Percentiles rank a stretch among this genome's conserved stretches.
phyloP scores from a whole-genome alignment of 2,113 vertebrate genomes.

The Nyctibius bracteatus region DNA sequence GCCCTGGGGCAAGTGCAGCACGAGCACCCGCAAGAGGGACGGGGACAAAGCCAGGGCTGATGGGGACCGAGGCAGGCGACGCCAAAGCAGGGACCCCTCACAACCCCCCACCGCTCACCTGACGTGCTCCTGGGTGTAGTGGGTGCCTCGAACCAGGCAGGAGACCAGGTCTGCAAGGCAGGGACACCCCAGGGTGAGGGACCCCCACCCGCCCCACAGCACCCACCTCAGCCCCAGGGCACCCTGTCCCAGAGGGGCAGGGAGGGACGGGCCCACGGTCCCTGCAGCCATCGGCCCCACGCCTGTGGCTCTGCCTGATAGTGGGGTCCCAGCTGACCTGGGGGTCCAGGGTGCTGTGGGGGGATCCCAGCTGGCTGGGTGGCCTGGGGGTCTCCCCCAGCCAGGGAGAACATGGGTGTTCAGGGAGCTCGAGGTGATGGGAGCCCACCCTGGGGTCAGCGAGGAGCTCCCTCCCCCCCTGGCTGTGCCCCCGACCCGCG shows the following conservation, averaged over 20 bases:
- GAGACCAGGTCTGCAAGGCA: slow-evolving; percentile 78
- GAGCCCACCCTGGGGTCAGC: not conserved
- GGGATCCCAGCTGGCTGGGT: not conserved
- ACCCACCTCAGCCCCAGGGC: not conserved
- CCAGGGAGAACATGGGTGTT: not conserved
- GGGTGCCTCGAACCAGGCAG: slow-evolving; percentile 83
- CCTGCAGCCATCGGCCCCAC: not conserved
- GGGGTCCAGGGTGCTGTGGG: not conserved
- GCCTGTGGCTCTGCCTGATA: not conserved
- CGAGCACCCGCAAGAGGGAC: accelerated
- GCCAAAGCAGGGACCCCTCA: not conserved
- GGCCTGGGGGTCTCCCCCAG: not conserved
- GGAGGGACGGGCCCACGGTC: not conserved
- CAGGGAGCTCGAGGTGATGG: not conserved
- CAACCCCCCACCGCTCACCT: slow-evolving; percentile 63
- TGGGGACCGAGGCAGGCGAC: not conserved
- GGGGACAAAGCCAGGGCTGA: not conserved
- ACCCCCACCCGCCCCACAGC: not conserved
- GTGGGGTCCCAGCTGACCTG: not conserved
- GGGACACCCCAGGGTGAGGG: not conserved
- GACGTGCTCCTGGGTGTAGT: slow-evolving; percentile 72
- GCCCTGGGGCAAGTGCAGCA: accelerated
- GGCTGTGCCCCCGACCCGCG: accelerated
- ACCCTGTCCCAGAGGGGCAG: not conserved
- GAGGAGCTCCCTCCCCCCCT: not conserved